These are phyloP conservation scores for Mesembrinibis cayennensis DNA, from an alignment of 2,113 vertebrate genomes.

Conservation along the genomic window DNA sequence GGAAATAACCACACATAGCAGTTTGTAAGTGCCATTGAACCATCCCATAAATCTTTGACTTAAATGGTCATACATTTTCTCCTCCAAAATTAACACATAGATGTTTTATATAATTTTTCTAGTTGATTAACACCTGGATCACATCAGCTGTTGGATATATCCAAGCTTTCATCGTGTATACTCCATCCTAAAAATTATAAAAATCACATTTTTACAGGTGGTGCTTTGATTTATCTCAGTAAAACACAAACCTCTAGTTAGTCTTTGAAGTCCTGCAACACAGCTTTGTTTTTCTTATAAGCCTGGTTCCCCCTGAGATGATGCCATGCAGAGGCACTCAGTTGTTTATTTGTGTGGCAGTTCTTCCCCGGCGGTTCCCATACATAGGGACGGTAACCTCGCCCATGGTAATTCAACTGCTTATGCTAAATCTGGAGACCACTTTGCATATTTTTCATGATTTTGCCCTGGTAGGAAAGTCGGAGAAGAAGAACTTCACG, in stretches of 20 bases:
- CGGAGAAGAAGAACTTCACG: not conserved
- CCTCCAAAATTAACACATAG: not conserved
- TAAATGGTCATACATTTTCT: not conserved
- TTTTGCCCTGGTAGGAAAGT: not conserved
- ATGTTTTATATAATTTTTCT: not conserved
- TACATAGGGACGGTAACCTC: not conserved
- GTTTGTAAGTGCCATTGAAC: not conserved
- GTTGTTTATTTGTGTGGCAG: not conserved
- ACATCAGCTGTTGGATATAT: not conserved
- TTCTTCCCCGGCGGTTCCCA: not conserved
- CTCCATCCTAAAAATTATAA: not conserved
- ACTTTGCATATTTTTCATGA: not conserved
- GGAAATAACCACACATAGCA: not conserved
- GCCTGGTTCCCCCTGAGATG: accelerated
- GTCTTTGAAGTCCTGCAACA: not conserved
- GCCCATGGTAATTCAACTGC: not conserved
- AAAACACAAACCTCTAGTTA: not conserved
- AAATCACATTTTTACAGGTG: not conserved
- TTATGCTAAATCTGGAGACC: not conserved
- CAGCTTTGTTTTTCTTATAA: not conserved
- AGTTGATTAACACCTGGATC: not conserved
- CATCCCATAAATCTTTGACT: not conserved
- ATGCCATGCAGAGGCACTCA: not conserved
- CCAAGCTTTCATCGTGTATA: not conserved
- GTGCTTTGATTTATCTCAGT: not conserved